These are phyloP conservation scores for Labia minor DNA, from an alignment of 2,888 invertebrate species.

Conservation along the genomic window DNA sequence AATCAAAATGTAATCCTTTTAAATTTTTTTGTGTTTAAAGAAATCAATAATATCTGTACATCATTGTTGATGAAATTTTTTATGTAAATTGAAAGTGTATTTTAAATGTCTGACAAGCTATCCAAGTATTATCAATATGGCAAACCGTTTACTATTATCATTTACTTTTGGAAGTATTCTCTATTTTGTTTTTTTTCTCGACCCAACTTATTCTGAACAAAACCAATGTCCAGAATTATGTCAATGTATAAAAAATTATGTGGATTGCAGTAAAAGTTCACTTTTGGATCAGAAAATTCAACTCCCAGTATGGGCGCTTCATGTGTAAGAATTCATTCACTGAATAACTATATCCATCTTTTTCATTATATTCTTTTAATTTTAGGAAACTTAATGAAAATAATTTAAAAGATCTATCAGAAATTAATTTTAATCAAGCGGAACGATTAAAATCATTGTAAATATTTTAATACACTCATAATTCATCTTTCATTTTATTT, in stretches of 20 bases:
- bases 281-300: constrained; percentile 34
- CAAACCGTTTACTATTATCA: background rate
- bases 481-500: constrained; percentile 21
- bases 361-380: constrained; percentile 28
- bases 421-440: constrained; percentile 32
- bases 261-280: constrained; percentile 56
- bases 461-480: too few relatives aligned
- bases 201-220: background rate
- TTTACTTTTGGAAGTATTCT: background rate
- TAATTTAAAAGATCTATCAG: constrained; percentile 37
- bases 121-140: background rate
- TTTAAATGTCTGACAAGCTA: background rate
- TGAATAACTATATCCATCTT: too few relatives aligned
- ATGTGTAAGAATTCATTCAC: constrained; percentile 34
- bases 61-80: too few relatives aligned
- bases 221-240: constrained; percentile 57
- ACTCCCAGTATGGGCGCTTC: constrained; percentile 36
- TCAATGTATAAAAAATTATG: constrained; percentile 58
- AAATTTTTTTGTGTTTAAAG: too few relatives aligned
- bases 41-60: too few relatives aligned
- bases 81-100: too few relatives aligned
- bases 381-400: constrained; percentile 41
- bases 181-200: background rate
- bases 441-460: constrained; percentile 33
- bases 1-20: too few relatives aligned